Evolutionary conservation across 1,140 invertebrate genomes (phyloP).

Genomic region (Hetaerina americana): DNA sequence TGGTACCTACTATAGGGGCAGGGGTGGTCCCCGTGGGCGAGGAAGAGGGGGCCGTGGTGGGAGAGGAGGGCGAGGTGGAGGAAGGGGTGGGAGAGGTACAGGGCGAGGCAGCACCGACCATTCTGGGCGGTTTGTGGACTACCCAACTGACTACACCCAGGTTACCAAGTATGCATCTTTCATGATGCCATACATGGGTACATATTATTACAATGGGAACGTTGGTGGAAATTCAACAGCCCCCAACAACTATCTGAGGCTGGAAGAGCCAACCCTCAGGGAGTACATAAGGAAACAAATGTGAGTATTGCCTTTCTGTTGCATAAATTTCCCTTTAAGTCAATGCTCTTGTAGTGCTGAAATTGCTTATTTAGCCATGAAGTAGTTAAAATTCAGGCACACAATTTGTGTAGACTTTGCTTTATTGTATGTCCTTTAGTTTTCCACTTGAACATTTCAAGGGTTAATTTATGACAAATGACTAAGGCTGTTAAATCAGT

Average conservation of each 20-base stretch:
- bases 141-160: constrained; percentile 33
- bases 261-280: constrained; percentile 46
- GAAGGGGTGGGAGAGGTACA: constrained; percentile 17
- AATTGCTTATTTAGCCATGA: too few species aligned
- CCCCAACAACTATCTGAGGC: constrained; percentile 31
- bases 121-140: constrained; percentile 32
- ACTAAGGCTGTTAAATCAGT: too few species aligned
- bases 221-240: neutral
- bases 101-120: constrained; percentile 15
- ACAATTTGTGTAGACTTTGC: too few species aligned
- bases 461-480: too few species aligned
- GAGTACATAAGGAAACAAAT: constrained; percentile 73
- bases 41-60: constrained; percentile 23
- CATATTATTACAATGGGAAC: constrained; percentile 38
- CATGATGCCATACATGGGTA: constrained; percentile 49
- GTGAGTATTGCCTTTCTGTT: constrained; percentile 53
- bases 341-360: neutral
- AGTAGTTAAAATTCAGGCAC: too few species aligned
- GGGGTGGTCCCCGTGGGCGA: constrained; percentile 22
- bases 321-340: neutral
- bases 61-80: constrained; percentile 20
- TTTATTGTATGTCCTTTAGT: too few species aligned
- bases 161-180: constrained; percentile 30
- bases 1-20: constrained; percentile 24
- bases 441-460: too few species aligned